Evolutionary conservation across 2,888 invertebrate genomes (phyloP).

Genomic region (Phytoseiulus persimilis): DNA sequence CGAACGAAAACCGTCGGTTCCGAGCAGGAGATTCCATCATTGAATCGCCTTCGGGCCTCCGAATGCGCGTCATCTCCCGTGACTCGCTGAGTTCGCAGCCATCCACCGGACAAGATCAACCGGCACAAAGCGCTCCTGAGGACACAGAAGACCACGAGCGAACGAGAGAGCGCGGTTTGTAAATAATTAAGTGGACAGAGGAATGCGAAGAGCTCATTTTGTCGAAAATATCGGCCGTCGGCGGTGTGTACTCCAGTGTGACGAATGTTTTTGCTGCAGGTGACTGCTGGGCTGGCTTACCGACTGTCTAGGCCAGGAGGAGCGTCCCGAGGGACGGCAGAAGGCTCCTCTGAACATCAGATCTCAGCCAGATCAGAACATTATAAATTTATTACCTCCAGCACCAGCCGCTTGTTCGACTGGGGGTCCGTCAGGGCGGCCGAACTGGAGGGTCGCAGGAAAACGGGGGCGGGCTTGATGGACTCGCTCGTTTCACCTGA

Average conservation of each 20-base stretch:
- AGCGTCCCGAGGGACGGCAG: slow-evolving; percentile 33
- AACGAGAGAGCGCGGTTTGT: background rate
- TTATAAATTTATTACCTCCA: slow-evolving; percentile 37
- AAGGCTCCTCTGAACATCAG: slow-evolving; percentile 22
- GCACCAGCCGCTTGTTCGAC: background rate
- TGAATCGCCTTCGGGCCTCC: no score
- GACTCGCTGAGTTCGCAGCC: no score
- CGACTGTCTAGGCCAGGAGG: background rate
- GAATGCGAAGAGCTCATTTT: background rate
- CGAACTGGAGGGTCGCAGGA: background rate
- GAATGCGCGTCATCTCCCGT: no score
- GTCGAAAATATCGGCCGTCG: background rate
- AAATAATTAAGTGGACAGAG: background rate
- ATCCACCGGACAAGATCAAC: no score
- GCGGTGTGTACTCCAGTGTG: background rate
- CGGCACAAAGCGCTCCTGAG: background rate
- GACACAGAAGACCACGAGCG: background rate
- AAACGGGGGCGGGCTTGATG: background rate
- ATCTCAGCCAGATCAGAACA: slow-evolving; percentile 19
- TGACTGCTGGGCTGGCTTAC: background rate
- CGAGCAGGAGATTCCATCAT: no score
- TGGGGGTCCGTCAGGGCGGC: background rate
- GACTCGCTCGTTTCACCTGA: background rate
- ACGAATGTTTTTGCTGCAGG: background rate
- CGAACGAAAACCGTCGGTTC: no score